phyloP scores from a whole-genome alignment of 1,140 invertebrate species.

The Megathymus violae region DNA sequence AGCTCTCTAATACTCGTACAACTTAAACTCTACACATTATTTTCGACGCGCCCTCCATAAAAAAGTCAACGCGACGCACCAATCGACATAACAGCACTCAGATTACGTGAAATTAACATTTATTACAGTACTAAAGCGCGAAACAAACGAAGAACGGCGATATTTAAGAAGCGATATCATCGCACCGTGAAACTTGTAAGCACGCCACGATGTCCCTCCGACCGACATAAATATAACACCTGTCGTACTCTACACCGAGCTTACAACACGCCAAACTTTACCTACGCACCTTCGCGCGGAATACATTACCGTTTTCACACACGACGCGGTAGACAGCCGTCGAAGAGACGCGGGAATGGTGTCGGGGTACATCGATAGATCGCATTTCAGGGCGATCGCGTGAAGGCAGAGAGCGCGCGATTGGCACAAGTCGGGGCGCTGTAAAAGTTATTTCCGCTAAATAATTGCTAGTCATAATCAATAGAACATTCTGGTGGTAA shows the following conservation, averaged over 20 bases:
- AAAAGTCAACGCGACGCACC: constrained; percentile 20
- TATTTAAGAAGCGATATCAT: constrained; percentile 49
- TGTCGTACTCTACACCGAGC: constrained; percentile 58
- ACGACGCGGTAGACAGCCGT: constrained; percentile 7
- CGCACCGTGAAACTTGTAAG: constrained; percentile 42
- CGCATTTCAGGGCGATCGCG: constrained; percentile 28
- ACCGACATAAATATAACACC: constrained; percentile 60
- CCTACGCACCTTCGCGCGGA: neutral
- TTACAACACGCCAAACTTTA: constrained; percentile 36
- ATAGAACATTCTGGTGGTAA: constrained; percentile 34
- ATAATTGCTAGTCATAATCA: constrained; percentile 56
- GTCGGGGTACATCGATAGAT: constrained; percentile 21
- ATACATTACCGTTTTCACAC: constrained; percentile 43
- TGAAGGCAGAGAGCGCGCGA: constrained; percentile 41
- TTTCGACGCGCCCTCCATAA: constrained; percentile 27
- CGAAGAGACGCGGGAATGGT: constrained; percentile 35
- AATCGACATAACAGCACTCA: constrained; percentile 37
- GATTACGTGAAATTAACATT: constrained; percentile 48
- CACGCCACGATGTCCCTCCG: constrained; percentile 42
- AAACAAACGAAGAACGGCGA: constrained; percentile 37
- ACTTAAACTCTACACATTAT: constrained; percentile 20
- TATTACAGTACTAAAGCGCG: constrained; percentile 48
- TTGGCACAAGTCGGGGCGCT: constrained; percentile 29
- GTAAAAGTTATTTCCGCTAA: constrained; percentile 50
- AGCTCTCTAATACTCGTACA: no score